Conservation (phyloP, 2,888 invertebrate species). For the Scaptomyza flava region DNA sequence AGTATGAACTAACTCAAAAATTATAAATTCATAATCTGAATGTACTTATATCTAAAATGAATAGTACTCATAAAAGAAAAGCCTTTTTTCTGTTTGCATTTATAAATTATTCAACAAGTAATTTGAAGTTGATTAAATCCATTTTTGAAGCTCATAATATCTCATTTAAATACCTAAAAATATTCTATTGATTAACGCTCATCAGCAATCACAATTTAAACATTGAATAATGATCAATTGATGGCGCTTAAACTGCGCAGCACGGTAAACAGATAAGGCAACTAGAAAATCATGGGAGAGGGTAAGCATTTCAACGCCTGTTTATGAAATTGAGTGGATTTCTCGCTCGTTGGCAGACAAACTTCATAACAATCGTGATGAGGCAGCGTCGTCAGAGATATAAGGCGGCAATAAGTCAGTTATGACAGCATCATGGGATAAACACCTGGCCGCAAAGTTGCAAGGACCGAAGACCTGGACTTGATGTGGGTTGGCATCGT, state of each 20-base stretch:
- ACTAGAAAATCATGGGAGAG: background rate
- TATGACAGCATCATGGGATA: conserved; percentile 39
- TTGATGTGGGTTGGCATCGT: conserved; percentile 46
- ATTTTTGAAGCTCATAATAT: background rate
- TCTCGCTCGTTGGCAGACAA: conserved; percentile 51
- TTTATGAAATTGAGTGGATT: conserved; percentile 64
- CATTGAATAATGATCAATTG: conserved; percentile 68
- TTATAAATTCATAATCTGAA: no score
- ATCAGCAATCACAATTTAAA: conserved; percentile 35
- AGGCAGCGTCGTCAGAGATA: conserved; percentile 33
- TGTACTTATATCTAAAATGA: no score
- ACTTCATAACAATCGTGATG: conserved; percentile 68
- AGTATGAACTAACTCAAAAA: background rate
- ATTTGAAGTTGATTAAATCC: background rate
- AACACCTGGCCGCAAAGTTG: conserved; percentile 50
- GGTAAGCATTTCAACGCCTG: conserved; percentile 8
- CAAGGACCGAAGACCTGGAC: conserved; percentile 1
- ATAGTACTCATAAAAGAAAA: no score
- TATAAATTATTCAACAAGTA: no score
- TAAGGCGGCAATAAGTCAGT: conserved; percentile 60
- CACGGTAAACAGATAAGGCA: conserved; percentile 21
- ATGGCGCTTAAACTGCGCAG: conserved; percentile 47
- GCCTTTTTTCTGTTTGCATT: no score
- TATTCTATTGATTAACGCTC: conserved; percentile 4
- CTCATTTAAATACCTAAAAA: conserved; percentile 1